Evolutionary conservation across 2,797 vertebrate species (phyloP).

Genomic region (Margarornis squamiger): DNA sequence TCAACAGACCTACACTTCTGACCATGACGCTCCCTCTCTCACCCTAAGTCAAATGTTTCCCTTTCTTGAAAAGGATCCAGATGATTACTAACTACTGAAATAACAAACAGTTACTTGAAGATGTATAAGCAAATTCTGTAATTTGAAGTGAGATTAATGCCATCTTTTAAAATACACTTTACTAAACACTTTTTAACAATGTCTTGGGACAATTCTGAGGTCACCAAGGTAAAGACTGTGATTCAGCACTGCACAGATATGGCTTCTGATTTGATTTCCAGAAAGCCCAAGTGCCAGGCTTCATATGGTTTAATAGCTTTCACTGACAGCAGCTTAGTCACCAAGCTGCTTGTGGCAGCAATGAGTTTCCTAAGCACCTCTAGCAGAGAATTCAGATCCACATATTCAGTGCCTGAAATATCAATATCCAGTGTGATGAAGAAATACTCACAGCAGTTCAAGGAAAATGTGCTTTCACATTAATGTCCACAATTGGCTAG

Average conservation of each 20-base stretch:
- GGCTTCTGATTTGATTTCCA: conserved; percentile 17
- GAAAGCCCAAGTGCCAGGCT: background rate
- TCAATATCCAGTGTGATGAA: background rate
- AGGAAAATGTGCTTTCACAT: background rate
- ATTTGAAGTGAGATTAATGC: background rate
- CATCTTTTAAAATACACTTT: background rate
- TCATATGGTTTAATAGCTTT: background rate
- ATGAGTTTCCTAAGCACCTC: background rate
- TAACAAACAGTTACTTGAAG: background rate
- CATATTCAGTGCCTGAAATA: background rate
- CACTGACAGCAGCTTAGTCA: conserved; percentile 17
- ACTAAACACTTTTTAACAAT: background rate
- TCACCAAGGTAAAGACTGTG: background rate
- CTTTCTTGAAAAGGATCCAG: background rate
- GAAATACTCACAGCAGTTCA: background rate
- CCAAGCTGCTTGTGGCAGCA: background rate
- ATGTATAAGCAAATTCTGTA: background rate
- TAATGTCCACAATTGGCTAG: background rate
- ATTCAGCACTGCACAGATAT: background rate
- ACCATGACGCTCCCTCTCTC: background rate
- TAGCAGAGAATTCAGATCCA: background rate
- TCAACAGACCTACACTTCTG: background rate
- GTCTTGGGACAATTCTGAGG: background rate
- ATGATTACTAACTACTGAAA: background rate
- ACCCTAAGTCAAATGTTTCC: background rate